These are phyloP conservation scores for Troides aeacus DNA, from an alignment of 2,888 invertebrate species.

Conservation along the genomic window DNA sequence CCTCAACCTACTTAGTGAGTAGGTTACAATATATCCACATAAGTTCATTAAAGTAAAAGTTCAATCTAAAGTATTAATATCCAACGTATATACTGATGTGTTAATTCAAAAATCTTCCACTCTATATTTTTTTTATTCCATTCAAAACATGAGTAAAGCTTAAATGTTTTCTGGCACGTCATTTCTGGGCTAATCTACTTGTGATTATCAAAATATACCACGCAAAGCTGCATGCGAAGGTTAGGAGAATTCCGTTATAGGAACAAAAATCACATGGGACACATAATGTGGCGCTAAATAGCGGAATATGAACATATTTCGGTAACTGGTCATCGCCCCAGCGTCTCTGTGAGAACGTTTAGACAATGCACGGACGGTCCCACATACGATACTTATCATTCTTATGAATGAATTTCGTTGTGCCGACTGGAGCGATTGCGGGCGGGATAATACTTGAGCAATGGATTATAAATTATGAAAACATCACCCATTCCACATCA, in stretches of 20 bases:
- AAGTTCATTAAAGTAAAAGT: background rate
- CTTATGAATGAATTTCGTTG: constrained; percentile 48
- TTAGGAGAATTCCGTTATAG: constrained; percentile 19
- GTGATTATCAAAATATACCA: constrained; percentile 14
- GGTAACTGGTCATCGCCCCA: constrained; percentile 43
- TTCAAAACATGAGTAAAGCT: background rate
- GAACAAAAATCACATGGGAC: constrained; percentile 15
- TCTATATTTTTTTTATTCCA: background rate
- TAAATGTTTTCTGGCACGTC: background rate
- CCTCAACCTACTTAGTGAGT: too few species aligned
- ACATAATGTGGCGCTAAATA: constrained; percentile 20
- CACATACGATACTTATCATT: constrained; percentile 55
- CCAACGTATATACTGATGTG: background rate
- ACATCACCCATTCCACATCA: constrained; percentile 5
- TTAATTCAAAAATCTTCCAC: background rate
- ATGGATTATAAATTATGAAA: constrained; percentile 49
- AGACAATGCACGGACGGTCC: constrained; percentile 48
- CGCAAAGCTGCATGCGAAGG: constrained; percentile 11
- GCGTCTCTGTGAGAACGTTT: constrained; percentile 44
- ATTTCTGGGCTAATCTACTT: background rate
- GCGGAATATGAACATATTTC: constrained; percentile 35
- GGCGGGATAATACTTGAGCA: constrained; percentile 49
- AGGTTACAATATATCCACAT: too few species aligned
- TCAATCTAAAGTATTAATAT: background rate
- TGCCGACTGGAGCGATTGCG: constrained; percentile 44